Evolutionary conservation across 2,888 invertebrate species (phyloP).

Genomic region (Dorcus parallelipipedus): DNA sequence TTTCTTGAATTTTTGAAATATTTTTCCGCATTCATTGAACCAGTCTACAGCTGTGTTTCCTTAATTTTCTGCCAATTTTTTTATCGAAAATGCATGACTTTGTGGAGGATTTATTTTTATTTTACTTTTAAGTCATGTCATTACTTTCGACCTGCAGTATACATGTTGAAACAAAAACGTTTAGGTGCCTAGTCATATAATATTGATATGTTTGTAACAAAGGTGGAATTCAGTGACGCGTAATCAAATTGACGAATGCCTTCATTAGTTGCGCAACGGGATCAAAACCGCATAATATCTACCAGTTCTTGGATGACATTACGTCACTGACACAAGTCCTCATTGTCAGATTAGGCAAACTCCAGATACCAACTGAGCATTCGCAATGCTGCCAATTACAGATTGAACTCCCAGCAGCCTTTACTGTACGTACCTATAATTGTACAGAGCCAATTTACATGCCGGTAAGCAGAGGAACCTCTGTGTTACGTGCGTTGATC

Average conservation of each 20-base stretch:
- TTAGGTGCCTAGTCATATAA: too few species aligned
- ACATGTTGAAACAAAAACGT: too few species aligned
- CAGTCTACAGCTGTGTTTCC: too few species aligned
- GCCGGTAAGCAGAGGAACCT: constrained; percentile 4
- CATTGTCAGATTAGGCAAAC: neutral
- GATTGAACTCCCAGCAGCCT: constrained; percentile 4
- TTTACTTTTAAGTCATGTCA: too few species aligned
- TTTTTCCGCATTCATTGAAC: too few species aligned
- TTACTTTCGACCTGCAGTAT: too few species aligned
- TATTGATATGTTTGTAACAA: too few species aligned
- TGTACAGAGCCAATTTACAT: constrained; percentile 9
- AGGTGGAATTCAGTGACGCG: neutral
- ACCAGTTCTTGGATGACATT: neutral
- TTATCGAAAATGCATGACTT: too few species aligned
- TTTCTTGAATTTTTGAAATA: too few species aligned
- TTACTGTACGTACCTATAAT: constrained; percentile 5
- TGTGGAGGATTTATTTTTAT: too few species aligned
- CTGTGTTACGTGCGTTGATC: constrained; percentile 3
- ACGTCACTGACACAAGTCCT: constrained; percentile 3
- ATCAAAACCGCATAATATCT: constrained; percentile 7
- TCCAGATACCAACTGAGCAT: constrained; percentile 1
- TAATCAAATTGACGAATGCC: constrained; percentile 4
- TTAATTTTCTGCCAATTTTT: too few species aligned
- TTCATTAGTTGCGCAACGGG: constrained; percentile 8
- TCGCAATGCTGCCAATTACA: constrained; percentile 8